Evolutionary conservation across 2,797 vertebrate species (phyloP).

Genomic region (Yasuhikotakia modesta): DNA sequence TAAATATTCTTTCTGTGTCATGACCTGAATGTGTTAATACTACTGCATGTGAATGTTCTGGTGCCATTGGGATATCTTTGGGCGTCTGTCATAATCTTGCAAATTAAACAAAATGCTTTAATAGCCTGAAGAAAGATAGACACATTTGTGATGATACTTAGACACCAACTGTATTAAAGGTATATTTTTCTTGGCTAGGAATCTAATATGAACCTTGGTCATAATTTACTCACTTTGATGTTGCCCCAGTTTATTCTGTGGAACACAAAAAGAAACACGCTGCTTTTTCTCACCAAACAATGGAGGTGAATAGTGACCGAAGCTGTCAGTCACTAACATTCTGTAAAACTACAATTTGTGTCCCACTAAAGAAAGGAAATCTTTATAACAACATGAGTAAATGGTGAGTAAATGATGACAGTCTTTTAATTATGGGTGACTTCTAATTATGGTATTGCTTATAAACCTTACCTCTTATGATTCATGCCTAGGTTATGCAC

Average conservation of each 20-base stretch:
- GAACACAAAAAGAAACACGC: neutral
- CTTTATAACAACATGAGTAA: neutral
- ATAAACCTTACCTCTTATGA: slow-evolving; percentile 1
- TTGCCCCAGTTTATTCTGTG: neutral
- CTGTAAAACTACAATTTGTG: no score
- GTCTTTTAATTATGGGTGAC: neutral
- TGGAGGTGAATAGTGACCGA: neutral
- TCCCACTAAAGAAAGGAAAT: neutral
- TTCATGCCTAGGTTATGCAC: neutral
- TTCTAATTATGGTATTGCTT: neutral
- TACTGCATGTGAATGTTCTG: slow-evolving; percentile 24
- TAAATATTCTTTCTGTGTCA: slow-evolving; percentile 1
- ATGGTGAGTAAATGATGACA: neutral
- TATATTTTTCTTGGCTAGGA: neutral
- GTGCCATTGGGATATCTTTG: neutral
- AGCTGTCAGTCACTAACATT: neutral
- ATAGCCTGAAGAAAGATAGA: neutral
- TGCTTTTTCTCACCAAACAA: neutral
- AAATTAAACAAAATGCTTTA: slow-evolving; percentile 8
- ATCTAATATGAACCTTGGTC: neutral
- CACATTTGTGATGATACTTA: neutral
- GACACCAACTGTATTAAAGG: neutral
- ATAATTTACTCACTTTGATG: neutral
- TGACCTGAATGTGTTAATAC: slow-evolving; percentile 29
- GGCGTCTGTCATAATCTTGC: neutral